Percentiles rank a stretch among this genome's conserved stretches.
phyloP scores from a whole-genome alignment of 2,888 invertebrate species.

The Hermaeophaga mercurialis region DNA sequence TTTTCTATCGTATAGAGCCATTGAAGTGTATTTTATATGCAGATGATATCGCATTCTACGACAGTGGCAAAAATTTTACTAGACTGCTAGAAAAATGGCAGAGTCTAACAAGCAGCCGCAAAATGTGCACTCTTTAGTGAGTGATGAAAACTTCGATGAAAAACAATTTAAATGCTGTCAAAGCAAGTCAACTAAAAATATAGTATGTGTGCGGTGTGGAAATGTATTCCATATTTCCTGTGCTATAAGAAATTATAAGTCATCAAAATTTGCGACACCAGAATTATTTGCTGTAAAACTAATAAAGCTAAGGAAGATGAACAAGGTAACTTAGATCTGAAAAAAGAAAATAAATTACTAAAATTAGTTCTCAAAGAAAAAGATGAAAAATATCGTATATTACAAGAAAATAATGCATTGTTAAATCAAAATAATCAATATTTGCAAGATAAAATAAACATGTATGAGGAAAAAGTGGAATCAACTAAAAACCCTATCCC shows the following conservation, averaged over 20 bases:
- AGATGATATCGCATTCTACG: too few relatives aligned
- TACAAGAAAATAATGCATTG: slow-evolving; percentile 7
- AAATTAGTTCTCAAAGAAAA: slow-evolving; percentile 6
- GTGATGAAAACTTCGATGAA: neutral
- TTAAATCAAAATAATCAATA: slow-evolving; percentile 6
- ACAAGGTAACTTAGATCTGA: neutral
- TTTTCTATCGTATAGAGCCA: too few relatives aligned
- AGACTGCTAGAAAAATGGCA: too few relatives aligned
- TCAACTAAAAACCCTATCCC: slow-evolving; percentile 1
- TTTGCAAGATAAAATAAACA: slow-evolving; percentile 6
- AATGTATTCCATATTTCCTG: slow-evolving; percentile 9
- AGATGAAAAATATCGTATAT: slow-evolving; percentile 4
- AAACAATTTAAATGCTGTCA: slow-evolving; percentile 21
- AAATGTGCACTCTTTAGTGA: slow-evolving; percentile 8
- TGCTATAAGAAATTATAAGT: slow-evolving; percentile 9
- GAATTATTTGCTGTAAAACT: slow-evolving; percentile 11
- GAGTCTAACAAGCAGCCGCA: too few relatives aligned
- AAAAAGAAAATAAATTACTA: slow-evolving; percentile 4
- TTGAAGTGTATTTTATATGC: too few relatives aligned
- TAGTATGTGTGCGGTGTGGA: slow-evolving; percentile 18
- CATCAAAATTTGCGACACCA: slow-evolving; percentile 17
- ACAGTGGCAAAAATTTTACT: too few relatives aligned
- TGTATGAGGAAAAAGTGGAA: neutral
- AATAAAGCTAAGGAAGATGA: neutral
- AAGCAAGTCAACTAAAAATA: slow-evolving; percentile 10